Conservation (phyloP, 2,113 vertebrate genomes). For the Amazona guildingii region DNA sequence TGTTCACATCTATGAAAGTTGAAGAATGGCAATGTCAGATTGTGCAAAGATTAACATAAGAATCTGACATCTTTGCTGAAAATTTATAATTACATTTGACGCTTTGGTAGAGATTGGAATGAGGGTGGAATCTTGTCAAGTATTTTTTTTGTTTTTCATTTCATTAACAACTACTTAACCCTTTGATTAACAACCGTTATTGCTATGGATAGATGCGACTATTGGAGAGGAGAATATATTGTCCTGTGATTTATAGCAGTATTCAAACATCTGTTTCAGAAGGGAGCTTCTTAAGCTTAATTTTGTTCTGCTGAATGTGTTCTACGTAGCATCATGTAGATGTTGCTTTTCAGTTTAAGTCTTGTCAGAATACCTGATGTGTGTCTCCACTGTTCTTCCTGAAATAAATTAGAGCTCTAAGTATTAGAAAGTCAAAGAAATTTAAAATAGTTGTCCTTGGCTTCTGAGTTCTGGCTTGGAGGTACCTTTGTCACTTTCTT, state of each 20-base stretch:
- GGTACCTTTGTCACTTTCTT: neutral
- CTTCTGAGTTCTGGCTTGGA: neutral
- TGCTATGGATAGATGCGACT: neutral
- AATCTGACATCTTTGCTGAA: constrained; percentile 69
- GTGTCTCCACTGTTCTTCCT: neutral
- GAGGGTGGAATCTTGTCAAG: constrained; percentile 45
- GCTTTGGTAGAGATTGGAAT: constrained; percentile 49
- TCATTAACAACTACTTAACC: constrained; percentile 41
- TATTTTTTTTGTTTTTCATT: constrained; percentile 17
- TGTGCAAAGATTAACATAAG: constrained; percentile 64
- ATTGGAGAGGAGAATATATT: neutral
- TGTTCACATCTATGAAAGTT: constrained; percentile 44
- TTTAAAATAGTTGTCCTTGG: neutral
- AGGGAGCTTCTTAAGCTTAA: neutral
- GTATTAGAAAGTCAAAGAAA: neutral
- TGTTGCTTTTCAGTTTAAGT: neutral
- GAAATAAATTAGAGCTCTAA: neutral
- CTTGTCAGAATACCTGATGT: neutral
- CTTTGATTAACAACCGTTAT: constrained; percentile 14
- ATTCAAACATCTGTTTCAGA: neutral
- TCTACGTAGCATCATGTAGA: neutral
- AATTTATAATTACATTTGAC: constrained; percentile 72
- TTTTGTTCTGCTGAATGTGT: neutral
- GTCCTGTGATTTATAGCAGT: neutral
- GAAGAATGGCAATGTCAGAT: constrained; percentile 64